Evolutionary conservation across 2,888 invertebrate species (phyloP), one percentile per base, ranked within the genome.

Genomic region (Sminthurinus aureus): DNA sequence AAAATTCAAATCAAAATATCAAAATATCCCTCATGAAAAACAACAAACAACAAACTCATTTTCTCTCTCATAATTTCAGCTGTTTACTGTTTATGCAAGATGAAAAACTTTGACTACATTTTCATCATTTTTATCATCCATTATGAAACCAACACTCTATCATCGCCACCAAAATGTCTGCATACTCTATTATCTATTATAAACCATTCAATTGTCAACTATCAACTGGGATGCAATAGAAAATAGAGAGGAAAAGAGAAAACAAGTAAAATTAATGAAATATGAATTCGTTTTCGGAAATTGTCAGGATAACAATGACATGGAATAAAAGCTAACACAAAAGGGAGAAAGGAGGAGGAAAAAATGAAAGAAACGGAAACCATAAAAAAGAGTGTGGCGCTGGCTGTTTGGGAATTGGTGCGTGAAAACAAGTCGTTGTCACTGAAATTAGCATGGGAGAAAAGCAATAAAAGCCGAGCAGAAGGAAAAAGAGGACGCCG

Each of bases 401-500:
- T 22, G 12, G 24, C 22, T 22, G 15, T 78, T 22, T 12, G 78
- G 12, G 13, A 64, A 79, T 13, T 9, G 58, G 78, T 78, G 22
- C 71, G 24, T 71, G 71, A 71, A 18, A 71, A 71, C 20, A 71
- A 71, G 71, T 71, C 52, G 64, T 78, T 64, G 64, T 78, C 18
- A 15, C 77, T 64, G 58, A 78, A 78, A 78, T 78, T 78, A 78
- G 77, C 77, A 78, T 78, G 22, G n/a, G 52, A n/a, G 52, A 38
- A 52, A 76, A n/a, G n/a, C n/a, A n/a, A n/a, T 11, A 52, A 52
- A 26, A 18, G 15, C 0, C 13, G 18, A 67, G 76, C 13, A 13
- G n/a, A n/a, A n/a, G n/a, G n/a, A n/a, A n/a, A n/a, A n/a, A n/a
- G n/a, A n/a, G n/a, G n/a, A n/a, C n/a, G n/a, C n/a, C n/a, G n/a